These are phyloP conservation scores for Dorcus parallelipipedus DNA, from an alignment of 2,888 invertebrate genomes.

Conservation along the genomic window DNA sequence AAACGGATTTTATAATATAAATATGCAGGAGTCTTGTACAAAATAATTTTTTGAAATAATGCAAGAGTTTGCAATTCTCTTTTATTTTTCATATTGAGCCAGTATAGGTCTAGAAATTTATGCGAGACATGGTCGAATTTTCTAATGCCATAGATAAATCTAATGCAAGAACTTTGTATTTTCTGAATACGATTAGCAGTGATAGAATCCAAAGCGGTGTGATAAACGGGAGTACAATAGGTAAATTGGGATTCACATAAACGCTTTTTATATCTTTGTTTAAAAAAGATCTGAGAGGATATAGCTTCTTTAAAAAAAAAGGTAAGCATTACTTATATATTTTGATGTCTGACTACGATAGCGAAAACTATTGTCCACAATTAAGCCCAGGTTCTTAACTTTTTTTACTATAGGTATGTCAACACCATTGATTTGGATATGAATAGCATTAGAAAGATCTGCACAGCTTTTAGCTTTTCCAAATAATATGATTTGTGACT, in stretches of 20 bases:
- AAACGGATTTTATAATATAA: not conserved
- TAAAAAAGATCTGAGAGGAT: not conserved
- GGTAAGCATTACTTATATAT: not conserved
- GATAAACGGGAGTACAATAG: conserved; percentile 5
- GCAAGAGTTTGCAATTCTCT: not conserved
- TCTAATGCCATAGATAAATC: conserved; percentile 8
- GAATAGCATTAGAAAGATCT: not conserved
- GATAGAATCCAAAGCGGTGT: not conserved
- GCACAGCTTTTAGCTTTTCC: not conserved
- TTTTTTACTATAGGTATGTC: not conserved
- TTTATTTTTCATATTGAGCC: conserved; percentile 3
- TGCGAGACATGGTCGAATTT: conserved; percentile 5
- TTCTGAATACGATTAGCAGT: not conserved
- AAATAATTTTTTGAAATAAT: too few species aligned
- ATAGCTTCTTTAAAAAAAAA: not conserved
- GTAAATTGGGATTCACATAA: conserved; percentile 7
- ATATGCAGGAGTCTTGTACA: too few species aligned
- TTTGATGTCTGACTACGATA: not conserved
- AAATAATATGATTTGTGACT: not conserved
- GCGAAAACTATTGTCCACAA: not conserved
- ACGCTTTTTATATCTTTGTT: not conserved
- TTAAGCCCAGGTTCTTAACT: not conserved
- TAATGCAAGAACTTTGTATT: conserved; percentile 4
- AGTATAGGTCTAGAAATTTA: not conserved
- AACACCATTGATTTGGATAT: not conserved